Percentiles rank a stretch among this genome's conserved stretches.
phyloP scores from a whole-genome alignment of 2,113 vertebrate genomes.

The Anhinga anhinga region DNA sequence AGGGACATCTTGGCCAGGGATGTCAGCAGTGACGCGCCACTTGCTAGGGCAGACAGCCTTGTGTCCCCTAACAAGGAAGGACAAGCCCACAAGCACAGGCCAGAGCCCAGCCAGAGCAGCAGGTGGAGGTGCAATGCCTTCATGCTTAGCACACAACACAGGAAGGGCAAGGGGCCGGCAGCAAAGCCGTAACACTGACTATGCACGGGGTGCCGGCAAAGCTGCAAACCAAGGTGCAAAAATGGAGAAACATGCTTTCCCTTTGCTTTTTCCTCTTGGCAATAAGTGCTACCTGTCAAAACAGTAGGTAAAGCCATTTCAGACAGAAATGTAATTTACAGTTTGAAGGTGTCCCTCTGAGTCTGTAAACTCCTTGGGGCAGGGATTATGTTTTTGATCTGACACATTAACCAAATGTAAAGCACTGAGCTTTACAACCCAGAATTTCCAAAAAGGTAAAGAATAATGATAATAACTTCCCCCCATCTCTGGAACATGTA shows the following conservation, averaged over 20 bases:
- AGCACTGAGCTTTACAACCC: background rate
- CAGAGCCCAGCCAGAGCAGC: background rate
- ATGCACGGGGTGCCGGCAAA: rapidly evolving
- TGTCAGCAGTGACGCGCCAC: rapidly evolving
- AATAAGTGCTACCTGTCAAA: background rate
- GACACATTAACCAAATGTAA: background rate
- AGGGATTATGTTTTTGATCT: conserved; percentile 10
- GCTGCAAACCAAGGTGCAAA: background rate
- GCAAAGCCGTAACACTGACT: rapidly evolving
- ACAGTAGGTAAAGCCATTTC: background rate
- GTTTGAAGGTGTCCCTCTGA: background rate
- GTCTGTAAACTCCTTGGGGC: background rate
- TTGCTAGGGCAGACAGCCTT: background rate
- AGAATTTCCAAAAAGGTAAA: conserved; percentile 8
- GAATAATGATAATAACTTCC: background rate
- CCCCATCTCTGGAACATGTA: background rate
- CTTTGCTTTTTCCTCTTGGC: background rate
- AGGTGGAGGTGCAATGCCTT: background rate
- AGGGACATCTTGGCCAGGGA: background rate
- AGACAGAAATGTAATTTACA: background rate
- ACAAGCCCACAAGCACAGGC: background rate
- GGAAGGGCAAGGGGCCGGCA: rapidly evolving
- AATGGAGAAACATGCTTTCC: background rate
- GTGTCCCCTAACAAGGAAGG: rapidly evolving
- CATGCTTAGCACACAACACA: rapidly evolving